These are phyloP conservation scores for Drymodes brunneopygia DNA, from an alignment of 2,113 vertebrate genomes.

Conservation along the genomic window DNA sequence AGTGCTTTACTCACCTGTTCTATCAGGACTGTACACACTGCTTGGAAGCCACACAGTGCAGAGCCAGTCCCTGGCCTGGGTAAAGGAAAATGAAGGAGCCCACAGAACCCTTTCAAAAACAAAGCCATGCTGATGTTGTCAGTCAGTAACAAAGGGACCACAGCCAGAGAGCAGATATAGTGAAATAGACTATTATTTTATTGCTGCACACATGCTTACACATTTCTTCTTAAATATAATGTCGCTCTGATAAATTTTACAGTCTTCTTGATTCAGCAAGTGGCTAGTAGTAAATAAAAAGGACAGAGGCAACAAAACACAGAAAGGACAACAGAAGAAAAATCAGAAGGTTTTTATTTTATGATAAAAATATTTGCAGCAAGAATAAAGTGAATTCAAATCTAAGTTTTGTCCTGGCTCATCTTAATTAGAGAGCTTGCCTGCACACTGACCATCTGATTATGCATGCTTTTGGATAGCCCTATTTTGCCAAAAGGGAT, in stretches of 20 bases:
- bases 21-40: not conserved
- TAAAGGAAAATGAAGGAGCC: not conserved
- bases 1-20: not conserved
- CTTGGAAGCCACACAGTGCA: not conserved
- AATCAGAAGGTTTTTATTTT: not conserved
- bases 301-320: slow-evolving; percentile 18
- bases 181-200: slow-evolving; percentile 69
- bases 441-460: slow-evolving; percentile 13
- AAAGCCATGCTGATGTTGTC: not conserved
- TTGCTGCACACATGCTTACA: slow-evolving; percentile 60
- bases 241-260: slow-evolving; percentile 47
- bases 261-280: slow-evolving; percentile 33
- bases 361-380: slow-evolving; percentile 17
- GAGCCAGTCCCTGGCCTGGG: not conserved
- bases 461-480: not conserved
- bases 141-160: not conserved
- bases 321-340: slow-evolving; percentile 21
- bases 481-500: not conserved
- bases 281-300: slow-evolving; percentile 9
- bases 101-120: not conserved
- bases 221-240: slow-evolving; percentile 58
- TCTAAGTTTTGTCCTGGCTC: not conserved
- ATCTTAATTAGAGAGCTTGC: not conserved
- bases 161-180: not conserved
- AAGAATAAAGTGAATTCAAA: slow-evolving; percentile 29